Evolutionary conservation across 1,140 invertebrate genomes (phyloP).

Genomic region (Stenopsyche tienmushanensis): DNA sequence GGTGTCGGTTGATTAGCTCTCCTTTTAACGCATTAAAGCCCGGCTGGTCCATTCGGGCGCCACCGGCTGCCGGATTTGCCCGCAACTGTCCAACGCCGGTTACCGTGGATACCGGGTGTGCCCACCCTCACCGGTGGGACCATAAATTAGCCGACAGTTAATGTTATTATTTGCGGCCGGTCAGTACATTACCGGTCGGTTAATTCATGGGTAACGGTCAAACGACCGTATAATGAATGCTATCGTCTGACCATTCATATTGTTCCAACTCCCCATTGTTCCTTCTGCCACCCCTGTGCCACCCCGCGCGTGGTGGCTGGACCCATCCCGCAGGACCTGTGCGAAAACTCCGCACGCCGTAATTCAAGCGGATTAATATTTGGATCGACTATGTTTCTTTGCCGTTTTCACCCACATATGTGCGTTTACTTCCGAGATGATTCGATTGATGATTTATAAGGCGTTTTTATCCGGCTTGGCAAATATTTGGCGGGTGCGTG

Average conservation of each 20-base stretch:
- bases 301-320: neutral
- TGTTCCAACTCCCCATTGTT: neutral
- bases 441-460: no score
- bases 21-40: neutral
- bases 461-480: no score
- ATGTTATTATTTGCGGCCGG: constrained; percentile 30
- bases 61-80: no score
- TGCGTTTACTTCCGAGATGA: neutral
- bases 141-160: constrained; percentile 31
- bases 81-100: neutral
- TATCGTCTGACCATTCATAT: constrained; percentile 9
- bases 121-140: neutral
- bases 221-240: constrained; percentile 17
- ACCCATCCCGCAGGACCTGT: no score
- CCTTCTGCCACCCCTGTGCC: neutral
- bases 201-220: constrained; percentile 30
- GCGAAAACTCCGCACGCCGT: no score
- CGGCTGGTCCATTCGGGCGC: neutral
- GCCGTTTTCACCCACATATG: neutral
- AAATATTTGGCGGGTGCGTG: no score
- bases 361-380: neutral
- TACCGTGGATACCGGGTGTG: neutral
- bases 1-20: neutral
- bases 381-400: neutral
- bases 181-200: constrained; percentile 31